These are phyloP conservation scores for Danio kyathit DNA, from an alignment of 2,797 vertebrate species.

Conservation along the genomic window DNA sequence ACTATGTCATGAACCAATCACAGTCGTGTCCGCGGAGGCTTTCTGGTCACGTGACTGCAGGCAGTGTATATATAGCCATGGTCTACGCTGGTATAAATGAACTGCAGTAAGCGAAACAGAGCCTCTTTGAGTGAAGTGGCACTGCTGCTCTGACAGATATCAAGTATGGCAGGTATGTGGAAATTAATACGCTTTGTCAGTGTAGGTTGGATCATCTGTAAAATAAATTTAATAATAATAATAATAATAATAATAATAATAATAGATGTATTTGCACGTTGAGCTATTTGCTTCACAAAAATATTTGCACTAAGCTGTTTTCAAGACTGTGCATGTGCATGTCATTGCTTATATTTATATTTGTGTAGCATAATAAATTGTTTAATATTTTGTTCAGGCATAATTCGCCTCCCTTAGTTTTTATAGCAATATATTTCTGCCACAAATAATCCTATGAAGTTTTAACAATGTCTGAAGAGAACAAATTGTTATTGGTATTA, in stretches of 20 bases:
- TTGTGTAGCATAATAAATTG: background rate
- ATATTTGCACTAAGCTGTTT: background rate
- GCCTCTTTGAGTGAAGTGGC: conserved; percentile 59
- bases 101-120: conserved; percentile 52
- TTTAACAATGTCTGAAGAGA: background rate
- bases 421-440: background rate
- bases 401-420: background rate
- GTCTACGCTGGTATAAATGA: conserved; percentile 74
- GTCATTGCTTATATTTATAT: background rate
- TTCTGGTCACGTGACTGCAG: conserved; percentile 71
- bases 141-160: conserved; percentile 64
- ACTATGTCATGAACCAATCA: conserved; percentile 35
- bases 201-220: no score
- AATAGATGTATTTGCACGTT: no score
- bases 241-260: no score
- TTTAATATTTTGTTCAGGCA: background rate
- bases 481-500: background rate
- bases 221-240: no score
- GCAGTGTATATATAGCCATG: conserved; percentile 52
- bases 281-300: no score
- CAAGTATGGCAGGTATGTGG: conserved; percentile 80
- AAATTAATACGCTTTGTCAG: background rate
- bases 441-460: background rate
- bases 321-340: background rate
- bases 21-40: conserved; percentile 63